Conservation (phyloP, 2,888 invertebrate genomes). For the Leptogaster cylindrica region DNA sequence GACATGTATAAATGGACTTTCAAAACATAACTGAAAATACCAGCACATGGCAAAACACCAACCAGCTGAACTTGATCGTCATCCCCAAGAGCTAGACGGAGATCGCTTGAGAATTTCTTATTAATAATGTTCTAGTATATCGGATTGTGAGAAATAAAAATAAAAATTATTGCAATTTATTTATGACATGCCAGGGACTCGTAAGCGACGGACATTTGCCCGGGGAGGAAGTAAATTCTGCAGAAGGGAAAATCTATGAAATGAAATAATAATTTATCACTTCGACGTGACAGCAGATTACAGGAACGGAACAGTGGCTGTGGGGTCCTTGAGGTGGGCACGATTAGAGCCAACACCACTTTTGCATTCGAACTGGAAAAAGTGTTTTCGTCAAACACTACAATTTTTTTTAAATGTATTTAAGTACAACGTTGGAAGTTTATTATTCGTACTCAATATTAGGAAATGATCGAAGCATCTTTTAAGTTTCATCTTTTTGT, state of each 20-base stretch:
- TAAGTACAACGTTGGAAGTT: too few species aligned
- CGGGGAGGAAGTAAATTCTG: slow-evolving; percentile 3
- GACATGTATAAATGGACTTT: slow-evolving; percentile 24
- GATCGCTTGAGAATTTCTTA: slow-evolving; percentile 9
- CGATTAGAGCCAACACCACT: too few species aligned
- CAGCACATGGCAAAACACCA: slow-evolving; percentile 26
- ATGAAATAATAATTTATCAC: slow-evolving; percentile 36
- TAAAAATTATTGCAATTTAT: slow-evolving; percentile 33
- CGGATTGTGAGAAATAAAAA: slow-evolving; percentile 21
- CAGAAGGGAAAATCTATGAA: slow-evolving; percentile 17
- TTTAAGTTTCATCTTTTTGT: too few species aligned
- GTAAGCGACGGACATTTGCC: background rate
- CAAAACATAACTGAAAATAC: slow-evolving; percentile 33
- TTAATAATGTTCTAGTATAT: slow-evolving; percentile 40
- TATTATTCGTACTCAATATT: too few species aligned
- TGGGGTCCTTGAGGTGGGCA: too few species aligned
- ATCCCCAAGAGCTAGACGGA: background rate
- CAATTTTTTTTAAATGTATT: too few species aligned
- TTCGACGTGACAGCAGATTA: slow-evolving; percentile 15
- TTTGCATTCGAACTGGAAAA: too few species aligned
- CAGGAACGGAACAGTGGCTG: too few species aligned
- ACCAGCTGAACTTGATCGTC: slow-evolving; percentile 31
- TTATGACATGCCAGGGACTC: slow-evolving; percentile 32
- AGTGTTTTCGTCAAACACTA: too few species aligned
- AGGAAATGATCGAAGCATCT: too few species aligned